Base-by-base conservation (phyloP, 2,888 invertebrate species). In the Plebejus anna region DNA sequence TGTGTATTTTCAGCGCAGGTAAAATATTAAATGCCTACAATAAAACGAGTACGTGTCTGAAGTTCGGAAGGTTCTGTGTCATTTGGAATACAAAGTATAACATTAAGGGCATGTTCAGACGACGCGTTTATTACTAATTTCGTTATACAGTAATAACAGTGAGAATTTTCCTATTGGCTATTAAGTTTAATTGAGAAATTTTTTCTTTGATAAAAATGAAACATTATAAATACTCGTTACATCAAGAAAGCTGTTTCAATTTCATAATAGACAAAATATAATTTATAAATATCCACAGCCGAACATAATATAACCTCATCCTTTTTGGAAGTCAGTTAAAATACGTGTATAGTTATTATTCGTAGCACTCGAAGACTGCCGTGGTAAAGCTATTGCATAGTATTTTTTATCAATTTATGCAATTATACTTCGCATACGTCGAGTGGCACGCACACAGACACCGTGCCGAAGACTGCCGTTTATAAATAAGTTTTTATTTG, bases 11-110 rank as follows among this genome's bases (percentile, higher is more conserved):
- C 16, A 66, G 32, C 32, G 5, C 66, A 66, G 66, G 36, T 66
- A 66, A 66, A 55, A 66, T 66, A 66, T 32, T 66, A 66, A 32
- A 66, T 5, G 66, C 22, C 4, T 9, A 36, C 66, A 66, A 66
- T 66, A 66, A 66, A 66, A 66, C 16, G 66, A 22, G 13, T 66
- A 66, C 66, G 66, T 66, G 66, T 32, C 16, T 36, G 32, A 36
- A 36, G 4, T 66, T 66, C 6, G 66, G 16, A 32, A 13, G 66
- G 32, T 6, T 66, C 16, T 36, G 32, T 66, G 66, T 66, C 32
- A 32, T 66, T 66, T 36, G 32, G 66, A 36, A 66, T 66, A 66
- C 66, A 66, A 66, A 66, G 32, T 36, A 13, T 66, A 32, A 66
- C 32, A 66, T 66, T 66, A 66, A 61, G 11, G 55, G 16, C 4